A percentile compares a stretch with the other conserved stretches of the same genome.
These are phyloP conservation scores for Anguilla marmorata DNA, from an alignment of 2,797 vertebrate genomes.

Conservation along the genomic window DNA sequence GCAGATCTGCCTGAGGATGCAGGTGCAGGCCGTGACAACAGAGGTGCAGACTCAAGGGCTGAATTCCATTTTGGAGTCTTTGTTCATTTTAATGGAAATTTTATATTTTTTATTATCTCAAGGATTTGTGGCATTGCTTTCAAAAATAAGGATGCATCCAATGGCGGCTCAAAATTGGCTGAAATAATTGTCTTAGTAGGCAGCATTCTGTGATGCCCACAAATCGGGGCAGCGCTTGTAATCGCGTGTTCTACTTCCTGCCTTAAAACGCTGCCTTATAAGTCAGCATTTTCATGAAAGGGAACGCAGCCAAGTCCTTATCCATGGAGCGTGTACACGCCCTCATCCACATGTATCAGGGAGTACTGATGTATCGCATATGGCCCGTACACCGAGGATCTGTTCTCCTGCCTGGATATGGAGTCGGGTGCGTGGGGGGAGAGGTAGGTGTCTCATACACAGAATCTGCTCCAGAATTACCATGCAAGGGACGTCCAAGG, in stretches of 20 bases:
- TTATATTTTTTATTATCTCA: not conserved
- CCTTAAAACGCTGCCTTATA: not conserved
- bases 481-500: not conserved
- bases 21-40: constrained; percentile 28
- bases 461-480: not conserved
- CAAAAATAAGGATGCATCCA: not conserved
- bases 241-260: not conserved
- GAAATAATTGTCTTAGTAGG: not conserved
- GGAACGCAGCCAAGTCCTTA: not conserved
- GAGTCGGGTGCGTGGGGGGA: not conserved
- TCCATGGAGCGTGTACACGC: not conserved
- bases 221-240: not conserved
- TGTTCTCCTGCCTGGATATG: not conserved
- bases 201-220: not conserved
- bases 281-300: not conserved
- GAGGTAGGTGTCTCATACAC: not conserved
- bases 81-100: not conserved
- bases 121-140: not conserved
- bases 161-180: not conserved
- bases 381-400: not conserved
- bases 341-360: not conserved
- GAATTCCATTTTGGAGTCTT: not conserved
- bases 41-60: not conserved
- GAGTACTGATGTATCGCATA: not conserved
- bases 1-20: constrained; percentile 34